phyloP scores from a whole-genome alignment of 1,140 invertebrate species.

The Leptinotarsa undecemlineata region DNA sequence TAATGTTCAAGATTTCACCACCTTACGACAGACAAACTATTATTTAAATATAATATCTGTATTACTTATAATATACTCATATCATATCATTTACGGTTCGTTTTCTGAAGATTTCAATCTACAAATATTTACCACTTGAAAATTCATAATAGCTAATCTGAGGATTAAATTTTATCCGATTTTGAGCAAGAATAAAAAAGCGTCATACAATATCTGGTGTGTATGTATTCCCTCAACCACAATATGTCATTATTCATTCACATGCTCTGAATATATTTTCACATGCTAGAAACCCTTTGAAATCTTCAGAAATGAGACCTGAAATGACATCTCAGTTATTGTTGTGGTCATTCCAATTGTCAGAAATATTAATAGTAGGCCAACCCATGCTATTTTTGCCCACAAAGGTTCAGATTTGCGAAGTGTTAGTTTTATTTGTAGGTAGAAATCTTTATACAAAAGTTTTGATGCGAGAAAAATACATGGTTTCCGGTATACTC shows the following conservation, averaged over 20 bases:
- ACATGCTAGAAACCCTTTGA: constrained; percentile 24
- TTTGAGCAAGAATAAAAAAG: constrained; percentile 21
- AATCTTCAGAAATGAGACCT: constrained; percentile 9
- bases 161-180: constrained; percentile 29
- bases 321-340: constrained; percentile 24
- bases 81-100: neutral
- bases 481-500: neutral
- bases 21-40: no score
- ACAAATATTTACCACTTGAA: constrained; percentile 32
- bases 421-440: neutral
- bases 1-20: no score
- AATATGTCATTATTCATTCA: constrained; percentile 8
- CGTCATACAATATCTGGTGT: neutral
- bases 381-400: neutral
- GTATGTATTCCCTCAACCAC: constrained; percentile 8
- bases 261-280: neutral
- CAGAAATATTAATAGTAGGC: constrained; percentile 25
- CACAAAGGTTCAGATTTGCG: constrained; percentile 8
- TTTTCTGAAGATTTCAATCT: constrained; percentile 15
- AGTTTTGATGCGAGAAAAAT: constrained; percentile 10
- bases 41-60: no score
- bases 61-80: no score
- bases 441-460: neutral
- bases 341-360: constrained; percentile 21
- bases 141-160: constrained; percentile 22